These are phyloP conservation scores for Peribatodes rhomboidaria DNA, from an alignment of 2,888 invertebrate genomes.

Conservation along the genomic window DNA sequence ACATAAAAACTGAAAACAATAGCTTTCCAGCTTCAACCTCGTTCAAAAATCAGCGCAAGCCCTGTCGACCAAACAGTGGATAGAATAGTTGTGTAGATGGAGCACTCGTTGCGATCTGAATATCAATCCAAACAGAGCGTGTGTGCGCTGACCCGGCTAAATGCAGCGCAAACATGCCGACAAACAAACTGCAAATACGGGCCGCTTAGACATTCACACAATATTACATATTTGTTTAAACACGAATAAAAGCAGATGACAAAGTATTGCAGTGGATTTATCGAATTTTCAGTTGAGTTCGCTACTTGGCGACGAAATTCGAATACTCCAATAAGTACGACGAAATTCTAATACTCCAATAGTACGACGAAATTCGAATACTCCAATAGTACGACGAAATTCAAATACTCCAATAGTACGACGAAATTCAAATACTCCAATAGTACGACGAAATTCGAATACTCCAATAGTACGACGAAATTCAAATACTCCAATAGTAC, in stretches of 20 bases:
- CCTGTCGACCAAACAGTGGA: slow-evolving; percentile 16
- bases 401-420: too few relatives aligned
- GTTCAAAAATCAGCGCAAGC: slow-evolving; percentile 10
- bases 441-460: too few relatives aligned
- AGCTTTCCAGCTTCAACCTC: background rate
- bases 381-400: too few relatives aligned
- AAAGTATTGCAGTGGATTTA: too few relatives aligned
- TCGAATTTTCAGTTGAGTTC: too few relatives aligned
- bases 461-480: too few relatives aligned
- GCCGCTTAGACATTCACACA: slow-evolving; percentile 13
- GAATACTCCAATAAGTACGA: too few relatives aligned
- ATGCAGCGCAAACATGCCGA: slow-evolving; percentile 23
- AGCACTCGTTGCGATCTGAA: slow-evolving; percentile 31
- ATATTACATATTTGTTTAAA: slow-evolving; percentile 1
- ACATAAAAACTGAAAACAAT: slow-evolving; percentile 4
- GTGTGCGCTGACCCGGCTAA: slow-evolving; percentile 25
- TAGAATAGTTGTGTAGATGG: slow-evolving; percentile 17
- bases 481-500: too few relatives aligned
- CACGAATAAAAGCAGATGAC: background rate
- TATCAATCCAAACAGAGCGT: slow-evolving; percentile 33
- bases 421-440: too few relatives aligned
- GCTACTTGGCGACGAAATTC: too few relatives aligned
- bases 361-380: too few relatives aligned
- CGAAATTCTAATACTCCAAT: too few relatives aligned
- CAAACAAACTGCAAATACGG: slow-evolving; percentile 21